Percentiles rank a stretch among this genome's conserved stretches.
Conservation (phyloP, 2,797 vertebrate species). For the Microctenopoma steveboyesi region DNA sequence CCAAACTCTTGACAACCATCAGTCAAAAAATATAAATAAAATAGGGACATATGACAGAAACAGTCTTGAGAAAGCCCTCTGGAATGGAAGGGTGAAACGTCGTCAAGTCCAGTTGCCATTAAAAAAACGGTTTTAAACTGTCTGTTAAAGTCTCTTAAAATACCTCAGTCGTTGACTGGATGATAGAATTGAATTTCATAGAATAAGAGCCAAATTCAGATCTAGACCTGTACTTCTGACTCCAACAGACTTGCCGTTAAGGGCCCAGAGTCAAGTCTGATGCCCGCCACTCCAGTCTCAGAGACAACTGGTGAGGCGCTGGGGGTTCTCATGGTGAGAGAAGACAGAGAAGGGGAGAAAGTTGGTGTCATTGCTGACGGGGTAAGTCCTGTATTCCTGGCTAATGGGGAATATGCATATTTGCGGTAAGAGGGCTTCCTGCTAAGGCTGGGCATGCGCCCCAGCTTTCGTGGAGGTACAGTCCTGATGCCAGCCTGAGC, state of each 20-base stretch:
- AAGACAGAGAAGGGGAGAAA: slow-evolving; percentile 90
- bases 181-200: slow-evolving; percentile 10
- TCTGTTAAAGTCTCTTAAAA: slow-evolving; percentile 12
- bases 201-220: neutral
- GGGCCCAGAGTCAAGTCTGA: slow-evolving; percentile 75
- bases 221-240: slow-evolving; percentile 86
- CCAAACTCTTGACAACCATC: neutral
- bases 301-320: slow-evolving; percentile 82
- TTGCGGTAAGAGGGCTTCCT: slow-evolving; percentile 79
- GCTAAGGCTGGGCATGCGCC: slow-evolving; percentile 55
- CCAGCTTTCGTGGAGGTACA: slow-evolving; percentile 85
- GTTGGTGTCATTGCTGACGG: slow-evolving; percentile 85
- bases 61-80: neutral
- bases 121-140: no score
- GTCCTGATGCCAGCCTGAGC: slow-evolving; percentile 90
- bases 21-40: slow-evolving; percentile 9
- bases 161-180: slow-evolving; percentile 5
- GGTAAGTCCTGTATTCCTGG: slow-evolving; percentile 79
- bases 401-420: slow-evolving; percentile 80
- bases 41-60: neutral
- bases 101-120: no score
- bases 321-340: slow-evolving; percentile 85
- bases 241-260: slow-evolving; percentile 79
- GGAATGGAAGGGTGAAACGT: no score
- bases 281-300: slow-evolving; percentile 76